Evolutionary conservation across 1,140 invertebrate genomes (phyloP).

Genomic region (Bacillus rossius): DNA sequence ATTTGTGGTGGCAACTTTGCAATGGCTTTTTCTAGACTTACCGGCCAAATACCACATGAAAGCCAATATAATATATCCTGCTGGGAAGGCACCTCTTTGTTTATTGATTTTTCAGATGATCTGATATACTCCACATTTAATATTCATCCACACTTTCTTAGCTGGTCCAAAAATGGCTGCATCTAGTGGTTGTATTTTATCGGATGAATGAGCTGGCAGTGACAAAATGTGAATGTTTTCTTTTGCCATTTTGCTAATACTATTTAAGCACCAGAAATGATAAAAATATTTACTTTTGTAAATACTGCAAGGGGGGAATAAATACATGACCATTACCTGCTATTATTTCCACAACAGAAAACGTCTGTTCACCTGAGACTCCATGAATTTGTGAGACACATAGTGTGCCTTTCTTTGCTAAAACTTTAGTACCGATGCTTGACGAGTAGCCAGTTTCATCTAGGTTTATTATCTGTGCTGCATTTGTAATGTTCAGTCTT

Average conservation of each 20-base stretch:
- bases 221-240: constrained; percentile 3
- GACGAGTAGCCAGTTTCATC: constrained; percentile 4
- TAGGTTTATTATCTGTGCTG: constrained; percentile 5
- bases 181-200: not conserved
- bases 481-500: constrained; percentile 1
- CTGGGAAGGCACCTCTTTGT: no score
- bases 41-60: not conserved
- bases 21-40: no score
- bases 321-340: constrained; percentile 2
- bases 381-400: constrained; percentile 5
- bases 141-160: no score
- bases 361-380: constrained; percentile 3
- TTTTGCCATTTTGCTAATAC: constrained; percentile 1
- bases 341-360: constrained; percentile 4
- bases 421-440: not conserved
- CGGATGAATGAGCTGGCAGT: not conserved
- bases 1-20: no score
- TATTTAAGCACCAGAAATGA: constrained; percentile 1
- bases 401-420: constrained; percentile 1
- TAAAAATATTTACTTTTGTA: constrained; percentile 10
- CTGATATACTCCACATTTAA: no score
- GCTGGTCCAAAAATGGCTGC: no score
- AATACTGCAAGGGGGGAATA: constrained; percentile 4
- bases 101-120: no score
- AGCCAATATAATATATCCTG: not conserved